phyloP scores from a whole-genome alignment of 2,113 vertebrate genomes.

The Myiopsitta monachus region DNA sequence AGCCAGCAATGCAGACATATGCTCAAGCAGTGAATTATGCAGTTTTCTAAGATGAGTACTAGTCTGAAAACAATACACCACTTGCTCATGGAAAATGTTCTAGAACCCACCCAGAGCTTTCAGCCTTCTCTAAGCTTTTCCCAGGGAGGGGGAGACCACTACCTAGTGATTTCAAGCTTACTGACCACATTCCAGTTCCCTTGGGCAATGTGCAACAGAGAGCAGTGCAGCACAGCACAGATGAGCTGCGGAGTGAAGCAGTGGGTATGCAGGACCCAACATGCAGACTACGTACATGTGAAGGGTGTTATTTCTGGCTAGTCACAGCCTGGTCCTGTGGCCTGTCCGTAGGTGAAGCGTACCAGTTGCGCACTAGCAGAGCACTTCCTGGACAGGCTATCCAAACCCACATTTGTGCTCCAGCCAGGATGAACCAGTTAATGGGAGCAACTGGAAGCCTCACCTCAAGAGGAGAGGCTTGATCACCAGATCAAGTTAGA shows the following conservation, averaged over 20 bases:
- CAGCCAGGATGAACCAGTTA: neutral
- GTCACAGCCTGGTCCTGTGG: neutral
- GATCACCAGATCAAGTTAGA: neutral
- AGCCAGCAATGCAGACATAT: neutral
- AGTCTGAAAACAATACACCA: neutral
- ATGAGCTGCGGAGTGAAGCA: neutral
- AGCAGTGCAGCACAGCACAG: neutral
- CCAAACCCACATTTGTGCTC: neutral
- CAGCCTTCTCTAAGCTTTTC: neutral
- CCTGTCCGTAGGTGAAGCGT: accelerated
- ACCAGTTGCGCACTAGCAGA: neutral
- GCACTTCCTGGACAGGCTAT: neutral
- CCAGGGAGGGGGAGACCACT: neutral
- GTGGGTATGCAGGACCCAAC: neutral
- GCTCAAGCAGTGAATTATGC: neutral
- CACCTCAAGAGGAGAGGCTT: neutral
- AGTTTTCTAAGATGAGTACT: neutral
- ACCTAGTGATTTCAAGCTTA: neutral
- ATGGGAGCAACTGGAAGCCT: neutral
- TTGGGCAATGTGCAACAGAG: neutral
- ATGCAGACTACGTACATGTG: neutral
- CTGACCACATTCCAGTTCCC: neutral
- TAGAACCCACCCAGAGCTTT: neutral
- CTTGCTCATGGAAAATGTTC: neutral
- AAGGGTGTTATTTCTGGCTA: neutral